A percentile compares a stretch with the other conserved stretches of the same genome.
These are phyloP conservation scores for Bucorvus abyssinicus DNA, from an alignment of 2,797 vertebrate species.

Conservation along the genomic window DNA sequence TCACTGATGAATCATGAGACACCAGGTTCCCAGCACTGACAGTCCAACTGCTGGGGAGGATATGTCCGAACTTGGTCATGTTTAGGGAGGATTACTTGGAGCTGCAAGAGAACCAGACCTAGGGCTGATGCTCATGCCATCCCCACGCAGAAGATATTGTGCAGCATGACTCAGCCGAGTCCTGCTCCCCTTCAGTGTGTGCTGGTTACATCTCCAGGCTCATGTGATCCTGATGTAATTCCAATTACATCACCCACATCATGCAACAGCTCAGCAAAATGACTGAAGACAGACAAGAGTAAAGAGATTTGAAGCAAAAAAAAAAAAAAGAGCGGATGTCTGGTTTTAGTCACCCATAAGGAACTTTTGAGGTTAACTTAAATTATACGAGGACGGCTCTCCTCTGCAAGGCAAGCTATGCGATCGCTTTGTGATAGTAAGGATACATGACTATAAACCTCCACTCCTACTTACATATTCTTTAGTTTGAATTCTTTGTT, in stretches of 20 bases:
- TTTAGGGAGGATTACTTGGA: not conserved
- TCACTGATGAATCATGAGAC: not conserved
- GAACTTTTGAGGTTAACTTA: not conserved
- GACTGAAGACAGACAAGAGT: not conserved
- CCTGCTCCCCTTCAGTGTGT: not conserved
- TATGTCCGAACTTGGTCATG: not conserved
- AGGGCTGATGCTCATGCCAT: not conserved
- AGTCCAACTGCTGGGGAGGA: not conserved
- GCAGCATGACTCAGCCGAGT: not conserved
- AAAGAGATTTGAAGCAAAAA: not conserved
- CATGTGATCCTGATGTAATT: conserved; percentile 35
- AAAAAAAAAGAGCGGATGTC: not conserved
- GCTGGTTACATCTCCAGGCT: not conserved
- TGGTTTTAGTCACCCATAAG: not conserved
- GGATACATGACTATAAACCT: rapidly evolving
- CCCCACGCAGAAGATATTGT: not conserved
- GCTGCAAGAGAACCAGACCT: not conserved
- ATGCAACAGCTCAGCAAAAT: not conserved
- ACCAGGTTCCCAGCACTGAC: not conserved
- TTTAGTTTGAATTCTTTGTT: not conserved
- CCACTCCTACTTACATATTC: not conserved
- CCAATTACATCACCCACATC: not conserved
- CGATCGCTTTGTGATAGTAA: not conserved
- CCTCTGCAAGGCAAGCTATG: not conserved
- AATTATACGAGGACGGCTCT: not conserved